phyloP scores from a whole-genome alignment of 1,140 invertebrate species.

The Leptopilina boulardi region DNA sequence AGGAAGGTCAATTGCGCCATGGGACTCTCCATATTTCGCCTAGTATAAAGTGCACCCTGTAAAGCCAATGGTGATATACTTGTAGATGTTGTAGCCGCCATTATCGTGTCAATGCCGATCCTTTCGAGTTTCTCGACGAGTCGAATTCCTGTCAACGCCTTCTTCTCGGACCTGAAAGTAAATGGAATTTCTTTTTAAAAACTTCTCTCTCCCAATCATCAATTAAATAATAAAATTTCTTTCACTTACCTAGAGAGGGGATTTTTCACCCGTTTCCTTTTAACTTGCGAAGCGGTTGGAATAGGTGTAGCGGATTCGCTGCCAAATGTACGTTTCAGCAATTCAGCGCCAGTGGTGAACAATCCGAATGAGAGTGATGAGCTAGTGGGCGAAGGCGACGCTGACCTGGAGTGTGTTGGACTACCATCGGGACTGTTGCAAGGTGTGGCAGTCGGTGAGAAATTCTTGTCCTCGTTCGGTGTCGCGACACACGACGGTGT shows the following conservation, averaged over 20 bases:
- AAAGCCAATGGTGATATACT: constrained; percentile 77
- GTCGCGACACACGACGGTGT: constrained; percentile 82
- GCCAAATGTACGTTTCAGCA: constrained; percentile 82
- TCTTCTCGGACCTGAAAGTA: constrained; percentile 8
- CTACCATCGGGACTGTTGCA: constrained; percentile 86
- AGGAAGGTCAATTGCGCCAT: constrained; percentile 86
- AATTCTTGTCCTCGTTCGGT: constrained; percentile 80
- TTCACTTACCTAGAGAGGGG: not conserved
- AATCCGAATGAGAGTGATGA: constrained; percentile 80
- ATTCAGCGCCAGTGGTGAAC: constrained; percentile 84
- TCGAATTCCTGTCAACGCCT: constrained; percentile 73
- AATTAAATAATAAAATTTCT: too few species aligned
- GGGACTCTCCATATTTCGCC: constrained; percentile 80
- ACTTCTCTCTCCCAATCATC: too few species aligned
- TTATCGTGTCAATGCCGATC: constrained; percentile 82
- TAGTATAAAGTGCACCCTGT: constrained; percentile 76
- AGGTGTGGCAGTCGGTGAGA: constrained; percentile 88
- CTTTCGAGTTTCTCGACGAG: constrained; percentile 83
- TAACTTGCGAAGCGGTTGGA: constrained; percentile 59
- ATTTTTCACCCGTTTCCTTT: constrained; percentile 63
- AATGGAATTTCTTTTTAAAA: too few species aligned
- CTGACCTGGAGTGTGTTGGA: constrained; percentile 77
- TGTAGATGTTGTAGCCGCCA: constrained; percentile 73
- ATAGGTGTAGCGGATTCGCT: constrained; percentile 65
- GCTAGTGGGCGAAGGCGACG: constrained; percentile 75